Evolutionary conservation across 2,113 vertebrate species (phyloP).

Genomic region (human (Homo sapiens)): GRCh38 chr18:62130501-62131000

Average conservation of each 20-base stretch:
- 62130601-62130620: not conserved
- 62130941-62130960: not conserved
- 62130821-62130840: not conserved
- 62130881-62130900: conserved; percentile 4
- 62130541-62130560: not conserved
- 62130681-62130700: not conserved
- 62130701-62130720: not conserved
- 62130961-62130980: not conserved
- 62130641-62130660: not conserved
- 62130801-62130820: not conserved
- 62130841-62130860: not conserved
- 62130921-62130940: not conserved
- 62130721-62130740: not conserved
- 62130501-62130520: not conserved
- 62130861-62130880: not conserved
- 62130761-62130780: not conserved
- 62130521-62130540: not conserved
- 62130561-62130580: not conserved
- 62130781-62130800: not conserved
- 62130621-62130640: not conserved
- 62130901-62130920: not conserved
- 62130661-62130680: conserved; percentile 26
- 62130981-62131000: not conserved
- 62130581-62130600: not conserved
- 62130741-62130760: conserved; percentile 6